Conservation (phyloP, 2,888 invertebrate genomes). For the Andrena praecox region DNA sequence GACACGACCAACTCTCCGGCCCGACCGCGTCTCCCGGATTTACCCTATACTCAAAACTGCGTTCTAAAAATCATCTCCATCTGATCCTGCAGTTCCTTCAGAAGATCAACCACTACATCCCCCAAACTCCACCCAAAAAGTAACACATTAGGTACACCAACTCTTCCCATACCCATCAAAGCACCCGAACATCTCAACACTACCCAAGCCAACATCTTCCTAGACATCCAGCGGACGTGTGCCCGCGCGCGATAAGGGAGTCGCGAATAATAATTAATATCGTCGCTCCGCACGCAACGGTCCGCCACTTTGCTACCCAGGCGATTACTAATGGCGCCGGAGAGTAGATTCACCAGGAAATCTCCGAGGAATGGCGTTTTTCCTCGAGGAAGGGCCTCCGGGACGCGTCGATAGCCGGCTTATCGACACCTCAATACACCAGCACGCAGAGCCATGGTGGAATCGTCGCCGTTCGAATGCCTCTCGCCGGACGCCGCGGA, state of each 20-base stretch:
- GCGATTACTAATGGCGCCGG: slow-evolving; percentile 34
- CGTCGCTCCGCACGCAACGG: not conserved
- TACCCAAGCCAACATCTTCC: not conserved
- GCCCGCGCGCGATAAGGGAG: slow-evolving; percentile 1
- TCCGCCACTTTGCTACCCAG: not conserved
- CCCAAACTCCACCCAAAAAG: too few relatives aligned
- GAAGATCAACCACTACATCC: too few relatives aligned
- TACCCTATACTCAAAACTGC: too few relatives aligned
- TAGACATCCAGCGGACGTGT: not conserved
- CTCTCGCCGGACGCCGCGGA: slow-evolving; percentile 26
- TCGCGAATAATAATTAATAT: slow-evolving; percentile 36
- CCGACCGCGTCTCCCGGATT: too few relatives aligned
- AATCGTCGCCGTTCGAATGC: slow-evolving; percentile 27
- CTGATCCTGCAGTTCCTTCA: too few relatives aligned
- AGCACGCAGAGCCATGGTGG: slow-evolving; percentile 12
- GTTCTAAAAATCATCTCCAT: too few relatives aligned
- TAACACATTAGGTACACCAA: too few relatives aligned
- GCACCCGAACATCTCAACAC: not conserved
- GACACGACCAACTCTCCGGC: too few relatives aligned
- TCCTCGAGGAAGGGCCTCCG: not conserved
- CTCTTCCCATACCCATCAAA: not conserved
- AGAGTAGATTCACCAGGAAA: slow-evolving; percentile 25
- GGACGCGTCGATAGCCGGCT: slow-evolving; percentile 34
- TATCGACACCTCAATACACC: slow-evolving; percentile 45
- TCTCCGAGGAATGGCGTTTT: slow-evolving; percentile 18